A percentile compares a stretch with the other conserved stretches of the same genome.
phyloP scores from a whole-genome alignment of 2,797 vertebrate genomes.

The Sebastiscus tertius region DNA sequence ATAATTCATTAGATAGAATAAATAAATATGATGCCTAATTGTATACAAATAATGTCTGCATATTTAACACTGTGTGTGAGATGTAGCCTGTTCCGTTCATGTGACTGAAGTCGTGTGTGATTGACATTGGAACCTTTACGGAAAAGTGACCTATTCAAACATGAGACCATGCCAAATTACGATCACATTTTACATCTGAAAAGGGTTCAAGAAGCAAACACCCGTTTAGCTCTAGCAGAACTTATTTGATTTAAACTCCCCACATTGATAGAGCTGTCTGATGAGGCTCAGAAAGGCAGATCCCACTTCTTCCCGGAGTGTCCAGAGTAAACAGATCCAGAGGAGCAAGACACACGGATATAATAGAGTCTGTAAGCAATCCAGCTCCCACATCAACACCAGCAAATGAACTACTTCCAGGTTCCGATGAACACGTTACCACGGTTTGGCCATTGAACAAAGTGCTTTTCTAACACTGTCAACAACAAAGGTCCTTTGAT shows the following conservation, averaged over 20 bases:
- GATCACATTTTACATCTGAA: background rate
- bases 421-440: constrained; percentile 28
- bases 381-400: constrained; percentile 54
- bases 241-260: constrained; percentile 34
- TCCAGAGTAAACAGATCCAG: constrained; percentile 49
- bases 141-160: constrained; percentile 8
- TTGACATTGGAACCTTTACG: background rate
- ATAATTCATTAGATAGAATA: background rate
- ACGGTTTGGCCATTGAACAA: constrained; percentile 43
- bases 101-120: background rate
- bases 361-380: constrained; percentile 37
- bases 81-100: background rate
- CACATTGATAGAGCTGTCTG: constrained; percentile 6
- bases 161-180: background rate
- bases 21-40: background rate
- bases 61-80: background rate
- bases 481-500: constrained; percentile 54
- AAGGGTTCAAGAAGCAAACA: background rate
- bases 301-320: background rate
- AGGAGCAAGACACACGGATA: constrained; percentile 37
- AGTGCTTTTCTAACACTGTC: constrained; percentile 43
- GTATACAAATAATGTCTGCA: background rate
- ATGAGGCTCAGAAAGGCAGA: background rate
- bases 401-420: constrained; percentile 46
- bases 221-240: background rate